These are phyloP conservation scores for Aphodius granarius DNA, from an alignment of 2,888 invertebrate species.

Conservation along the genomic window DNA sequence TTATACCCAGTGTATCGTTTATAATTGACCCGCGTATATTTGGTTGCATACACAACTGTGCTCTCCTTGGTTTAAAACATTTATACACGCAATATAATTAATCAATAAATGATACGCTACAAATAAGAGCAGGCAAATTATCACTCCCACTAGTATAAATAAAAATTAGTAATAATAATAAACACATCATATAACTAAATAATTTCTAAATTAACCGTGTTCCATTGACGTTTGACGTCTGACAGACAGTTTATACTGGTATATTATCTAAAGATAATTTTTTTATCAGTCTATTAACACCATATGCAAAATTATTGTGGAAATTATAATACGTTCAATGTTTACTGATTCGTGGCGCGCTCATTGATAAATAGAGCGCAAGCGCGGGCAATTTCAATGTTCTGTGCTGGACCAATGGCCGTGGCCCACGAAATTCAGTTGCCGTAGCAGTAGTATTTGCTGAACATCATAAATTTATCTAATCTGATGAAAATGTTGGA, in stretches of 20 bases:
- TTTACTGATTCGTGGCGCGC: neutral
- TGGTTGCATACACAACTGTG: no score
- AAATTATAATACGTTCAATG: neutral
- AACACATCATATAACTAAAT: neutral
- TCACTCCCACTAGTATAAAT: neutral
- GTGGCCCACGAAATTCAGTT: conserved; percentile 53
- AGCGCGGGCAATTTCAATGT: conserved; percentile 22
- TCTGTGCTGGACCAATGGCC: conserved; percentile 55
- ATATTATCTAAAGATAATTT: neutral
- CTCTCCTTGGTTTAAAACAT: no score
- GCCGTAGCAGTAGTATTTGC: conserved; percentile 36
- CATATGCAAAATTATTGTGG: neutral
- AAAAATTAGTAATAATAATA: neutral
- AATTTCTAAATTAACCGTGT: neutral
- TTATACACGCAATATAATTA: neutral
- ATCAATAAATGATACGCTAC: neutral
- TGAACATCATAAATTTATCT: conserved; percentile 29
- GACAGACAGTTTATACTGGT: neutral
- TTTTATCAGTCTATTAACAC: neutral
- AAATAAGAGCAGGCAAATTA: no score
- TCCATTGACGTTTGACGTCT: neutral
- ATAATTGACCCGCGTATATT: no score
- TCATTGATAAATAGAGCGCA: conserved; percentile 18
- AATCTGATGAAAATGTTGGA: conserved; percentile 24
- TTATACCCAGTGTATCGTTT: no score